phyloP scores from a whole-genome alignment of 2,888 invertebrate species.

The Calliopum simillimum region DNA sequence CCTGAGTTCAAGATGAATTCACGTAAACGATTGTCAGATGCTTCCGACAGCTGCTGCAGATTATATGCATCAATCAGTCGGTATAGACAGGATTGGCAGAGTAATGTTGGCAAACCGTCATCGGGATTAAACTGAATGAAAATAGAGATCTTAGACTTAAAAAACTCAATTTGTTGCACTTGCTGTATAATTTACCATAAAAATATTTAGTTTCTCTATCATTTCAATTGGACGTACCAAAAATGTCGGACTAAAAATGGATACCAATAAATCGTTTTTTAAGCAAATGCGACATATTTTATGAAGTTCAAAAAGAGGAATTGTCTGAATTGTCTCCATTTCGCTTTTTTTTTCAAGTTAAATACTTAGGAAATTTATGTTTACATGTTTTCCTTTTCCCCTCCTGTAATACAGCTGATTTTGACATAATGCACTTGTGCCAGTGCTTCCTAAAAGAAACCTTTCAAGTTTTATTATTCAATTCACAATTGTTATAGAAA shows the following conservation, averaged over 20 bases:
- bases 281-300: slow-evolving; percentile 61
- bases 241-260: slow-evolving; percentile 56
- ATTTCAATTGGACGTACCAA: slow-evolving; percentile 57
- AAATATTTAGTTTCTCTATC: slow-evolving; percentile 55
- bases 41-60: slow-evolving; percentile 57
- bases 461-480: no score
- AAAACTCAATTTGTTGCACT: not conserved
- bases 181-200: slow-evolving; percentile 51
- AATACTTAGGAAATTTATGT: no score
- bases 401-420: no score
- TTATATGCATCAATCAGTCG: slow-evolving; percentile 58
- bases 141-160: not conserved
- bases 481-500: no score
- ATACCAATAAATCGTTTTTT: slow-evolving; percentile 55
- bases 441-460: no score
- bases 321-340: slow-evolving; percentile 23
- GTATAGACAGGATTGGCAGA: slow-evolving; percentile 59
- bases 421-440: no score
- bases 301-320: slow-evolving; percentile 43
- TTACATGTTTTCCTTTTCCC: no score
- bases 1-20: slow-evolving; percentile 50
- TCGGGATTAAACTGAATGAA: slow-evolving; percentile 39
- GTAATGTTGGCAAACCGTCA: slow-evolving; percentile 54
- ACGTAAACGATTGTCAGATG: slow-evolving; percentile 55
- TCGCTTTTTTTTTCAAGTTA: no score